phyloP scores from a whole-genome alignment of 2,888 invertebrate genomes.

The Catocala nupta region DNA sequence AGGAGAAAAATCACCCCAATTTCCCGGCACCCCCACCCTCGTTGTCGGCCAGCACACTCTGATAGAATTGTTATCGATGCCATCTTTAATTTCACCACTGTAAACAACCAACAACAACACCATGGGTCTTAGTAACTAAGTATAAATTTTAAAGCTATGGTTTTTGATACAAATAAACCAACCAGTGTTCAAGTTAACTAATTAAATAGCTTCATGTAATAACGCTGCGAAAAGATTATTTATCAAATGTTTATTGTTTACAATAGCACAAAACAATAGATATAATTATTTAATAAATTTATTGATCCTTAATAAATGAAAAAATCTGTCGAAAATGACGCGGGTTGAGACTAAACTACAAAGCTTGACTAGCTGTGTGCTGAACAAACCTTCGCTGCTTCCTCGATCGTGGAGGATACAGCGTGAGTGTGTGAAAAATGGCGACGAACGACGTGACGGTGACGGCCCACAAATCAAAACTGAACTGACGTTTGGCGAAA shows the following conservation, averaged over 20 bases:
- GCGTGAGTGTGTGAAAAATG: constrained; percentile 78
- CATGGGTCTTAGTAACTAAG: constrained; percentile 35
- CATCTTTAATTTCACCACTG: constrained; percentile 88
- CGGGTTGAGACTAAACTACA: no score
- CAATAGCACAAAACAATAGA: no score
- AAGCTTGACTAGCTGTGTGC: no score
- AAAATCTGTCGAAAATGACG: no score
- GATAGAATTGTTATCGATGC: constrained; percentile 88
- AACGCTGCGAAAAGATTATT: no score
- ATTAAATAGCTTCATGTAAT: no score
- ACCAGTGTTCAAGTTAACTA: no score
- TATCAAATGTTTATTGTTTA: no score
- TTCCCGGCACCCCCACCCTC: constrained; percentile 74
- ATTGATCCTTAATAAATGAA: no score
- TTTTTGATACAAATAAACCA: no score
- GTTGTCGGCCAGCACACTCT: constrained; percentile 77
- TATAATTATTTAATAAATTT: no score
- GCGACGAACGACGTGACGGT: constrained; percentile 65
- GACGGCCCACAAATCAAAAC: constrained; percentile 80
- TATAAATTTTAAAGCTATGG: constrained; percentile 40
- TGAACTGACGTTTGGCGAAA: constrained; percentile 66
- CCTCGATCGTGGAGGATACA: constrained; percentile 73
- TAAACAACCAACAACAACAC: constrained; percentile 63
- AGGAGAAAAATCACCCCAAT: constrained; percentile 86
- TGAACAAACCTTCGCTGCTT: constrained; percentile 62